These are phyloP conservation scores for Ormyrus pomaceus DNA, from an alignment of 2,888 invertebrate species.

Conservation along the genomic window DNA sequence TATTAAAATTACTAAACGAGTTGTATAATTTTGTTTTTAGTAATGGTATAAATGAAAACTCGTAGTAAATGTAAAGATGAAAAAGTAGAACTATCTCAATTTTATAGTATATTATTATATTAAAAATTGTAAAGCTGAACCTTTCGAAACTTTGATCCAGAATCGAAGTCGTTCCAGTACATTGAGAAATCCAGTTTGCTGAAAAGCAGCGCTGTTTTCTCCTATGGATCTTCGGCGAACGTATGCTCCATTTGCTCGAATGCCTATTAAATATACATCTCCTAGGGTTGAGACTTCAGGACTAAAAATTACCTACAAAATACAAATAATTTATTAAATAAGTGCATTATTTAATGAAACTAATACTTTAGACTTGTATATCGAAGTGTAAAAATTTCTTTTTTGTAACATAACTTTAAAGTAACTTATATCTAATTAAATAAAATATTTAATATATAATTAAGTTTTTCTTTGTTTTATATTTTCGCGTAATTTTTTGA, in stretches of 20 bases:
- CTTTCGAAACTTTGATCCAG: slow-evolving; percentile 55
- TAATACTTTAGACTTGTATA: too few relatives aligned
- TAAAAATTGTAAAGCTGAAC: slow-evolving; percentile 12
- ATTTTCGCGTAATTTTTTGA: too few relatives aligned
- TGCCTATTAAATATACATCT: slow-evolving; percentile 53
- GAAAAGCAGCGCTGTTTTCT: slow-evolving; percentile 47
- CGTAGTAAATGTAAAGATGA: neutral
- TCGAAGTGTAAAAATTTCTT: neutral
- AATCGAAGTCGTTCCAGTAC: slow-evolving; percentile 45
- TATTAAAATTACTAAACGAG: neutral
- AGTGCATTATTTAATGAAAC: neutral
- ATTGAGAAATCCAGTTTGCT: slow-evolving; percentile 48
- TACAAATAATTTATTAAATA: neutral
- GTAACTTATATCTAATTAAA: neutral
- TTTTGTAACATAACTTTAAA: neutral
- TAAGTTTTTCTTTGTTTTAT: neutral
- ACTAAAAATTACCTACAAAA: slow-evolving; percentile 48
- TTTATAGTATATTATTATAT: neutral
- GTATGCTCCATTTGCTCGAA: slow-evolving; percentile 45
- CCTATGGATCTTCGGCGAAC: slow-evolving; percentile 47
- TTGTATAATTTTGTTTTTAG: too few relatives aligned
- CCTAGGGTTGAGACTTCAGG: slow-evolving; percentile 52
- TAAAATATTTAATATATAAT: neutral
- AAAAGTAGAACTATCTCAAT: neutral
- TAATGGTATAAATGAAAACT: neutral